A percentile compares a stretch with the other conserved stretches of the same genome.
These are phyloP conservation scores for Calcarius ornatus DNA, from an alignment of 2,113 vertebrate genomes.

Conservation along the genomic window DNA sequence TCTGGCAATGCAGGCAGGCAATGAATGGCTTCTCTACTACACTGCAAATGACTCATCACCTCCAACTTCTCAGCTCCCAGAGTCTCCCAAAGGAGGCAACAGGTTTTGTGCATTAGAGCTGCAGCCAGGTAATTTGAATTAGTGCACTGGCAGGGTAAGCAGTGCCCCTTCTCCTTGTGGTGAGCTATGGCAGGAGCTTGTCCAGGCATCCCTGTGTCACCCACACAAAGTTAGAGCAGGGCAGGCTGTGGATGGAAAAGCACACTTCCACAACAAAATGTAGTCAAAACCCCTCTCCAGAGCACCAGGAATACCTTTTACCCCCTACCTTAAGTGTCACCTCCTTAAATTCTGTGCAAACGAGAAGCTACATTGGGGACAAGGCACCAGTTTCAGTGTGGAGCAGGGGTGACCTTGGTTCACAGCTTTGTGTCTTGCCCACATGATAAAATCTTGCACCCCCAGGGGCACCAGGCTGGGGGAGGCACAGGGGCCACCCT, in stretches of 20 bases:
- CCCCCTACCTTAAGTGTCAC: neutral
- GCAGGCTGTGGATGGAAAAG: neutral
- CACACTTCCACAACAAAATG: neutral
- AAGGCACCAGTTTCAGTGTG: neutral
- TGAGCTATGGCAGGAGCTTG: neutral
- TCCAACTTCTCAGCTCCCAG: neutral
- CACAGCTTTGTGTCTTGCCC: neutral
- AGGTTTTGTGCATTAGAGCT: neutral
- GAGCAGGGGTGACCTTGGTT: neutral
- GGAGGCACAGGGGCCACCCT: accelerated
- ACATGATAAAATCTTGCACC: neutral
- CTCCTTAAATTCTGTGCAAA: neutral
- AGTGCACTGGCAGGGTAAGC: neutral
- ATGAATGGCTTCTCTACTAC: neutral
- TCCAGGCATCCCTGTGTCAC: neutral
- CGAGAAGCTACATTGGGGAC: accelerated
- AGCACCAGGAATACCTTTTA: neutral
- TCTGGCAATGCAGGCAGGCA: neutral
- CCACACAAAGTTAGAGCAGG: neutral
- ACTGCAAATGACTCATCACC: neutral
- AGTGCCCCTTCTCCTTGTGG: neutral
- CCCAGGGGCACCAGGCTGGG: neutral
- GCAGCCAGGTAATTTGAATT: neutral
- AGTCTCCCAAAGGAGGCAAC: neutral
- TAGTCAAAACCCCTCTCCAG: neutral